Base-by-base conservation (phyloP, 2,888 invertebrate genomes). In the Pheosia gnoma region DNA sequence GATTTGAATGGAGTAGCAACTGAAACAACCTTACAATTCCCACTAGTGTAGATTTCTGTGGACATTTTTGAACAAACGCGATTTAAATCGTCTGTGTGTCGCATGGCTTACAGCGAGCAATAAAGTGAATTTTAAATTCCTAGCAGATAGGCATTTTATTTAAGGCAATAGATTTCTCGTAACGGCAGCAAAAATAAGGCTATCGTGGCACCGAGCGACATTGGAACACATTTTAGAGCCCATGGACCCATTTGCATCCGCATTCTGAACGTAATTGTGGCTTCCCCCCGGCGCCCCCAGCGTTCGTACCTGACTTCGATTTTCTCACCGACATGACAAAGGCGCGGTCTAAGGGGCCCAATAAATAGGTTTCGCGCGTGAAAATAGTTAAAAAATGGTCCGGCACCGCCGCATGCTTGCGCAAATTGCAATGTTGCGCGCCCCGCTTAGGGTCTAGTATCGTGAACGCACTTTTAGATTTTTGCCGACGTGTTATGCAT, bases 281-380 rank as follows among this genome's bases (percentile, higher is more conserved):
- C 84, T 85, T 89, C 89, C 89, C 86, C 81, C 72, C 68, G 66
- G 67, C 62, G 57, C 64, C 75, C 74, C 74, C 80, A 82, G 78
- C 74, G 75, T 77, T 81, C 84, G 82, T 89, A 88, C 89, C 91
- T 91, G 88, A 87, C 86, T 91, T 89, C 90, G 90, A 90, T 91
- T 91, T 91, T 88, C 86, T 83, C 82, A 82, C 77, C 82, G 82
- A 92, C 91, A 92, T 87, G 90, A 91, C 88, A 92, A 93, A 92
- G 91, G 92, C 91, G 91, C 90, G 91, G 91, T 87, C 89, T 89
- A 81, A 87, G 83, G 89, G 89, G 89, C 74, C 88, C 90, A 88
- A 92, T 92, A 91, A 90, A 91, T 91, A 90, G 86, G 84, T 82
- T 81, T 75, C 72, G 76, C 83, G 85, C 86, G 87, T 87, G 88